Base-by-base conservation (phyloP, 2,113 vertebrate genomes). In the Agelaius tricolor region DNA sequence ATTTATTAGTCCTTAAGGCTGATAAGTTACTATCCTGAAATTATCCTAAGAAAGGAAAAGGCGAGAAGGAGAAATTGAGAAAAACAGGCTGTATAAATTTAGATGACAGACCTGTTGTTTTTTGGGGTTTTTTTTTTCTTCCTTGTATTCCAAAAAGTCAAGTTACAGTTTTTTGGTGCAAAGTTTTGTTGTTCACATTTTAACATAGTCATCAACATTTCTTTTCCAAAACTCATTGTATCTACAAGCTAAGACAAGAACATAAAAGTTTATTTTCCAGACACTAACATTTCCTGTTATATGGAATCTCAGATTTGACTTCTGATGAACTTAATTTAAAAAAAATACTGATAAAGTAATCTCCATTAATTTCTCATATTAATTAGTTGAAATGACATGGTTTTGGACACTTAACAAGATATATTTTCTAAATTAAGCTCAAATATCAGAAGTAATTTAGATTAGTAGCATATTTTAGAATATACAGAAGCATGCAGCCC, bases 61-160 rank as follows among this genome's bases (percentile, higher is more conserved):
- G 23, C 39, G 9, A 73, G 59, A 46, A 76, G 17, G 18, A 66
- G 21, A 77, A 71, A 46, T 67, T 2, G 7, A 57, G 49, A 28
- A 68, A 72, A 73, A 31, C 5, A 41, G 19, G 2, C 33, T 66
- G 12, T 39, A 58, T 0, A 0, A 43, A 41, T 81, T 74, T 49
- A 71, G 43, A 78, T 84, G 13, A 9, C 27, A 66, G 18, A 41
- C 10, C 10, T 35, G 11, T 7, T 58, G 22, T 2, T 61, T 61
- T 61, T 66, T 8, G 9, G 4, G 24, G 33, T 31, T 24, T 71
- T 63, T 24, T 71, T 63, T 5, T n/a, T 67, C 27, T 78, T 55
- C 11, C 5, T 31, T 65, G 4, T 62, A 33, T 52, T 7, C 35
- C 28, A 17, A 35, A 46, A 83, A 35, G 7, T 63, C 13, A 46